phyloP scores from a whole-genome alignment of 2,888 invertebrate species.

The Serripes groenlandicus region DNA sequence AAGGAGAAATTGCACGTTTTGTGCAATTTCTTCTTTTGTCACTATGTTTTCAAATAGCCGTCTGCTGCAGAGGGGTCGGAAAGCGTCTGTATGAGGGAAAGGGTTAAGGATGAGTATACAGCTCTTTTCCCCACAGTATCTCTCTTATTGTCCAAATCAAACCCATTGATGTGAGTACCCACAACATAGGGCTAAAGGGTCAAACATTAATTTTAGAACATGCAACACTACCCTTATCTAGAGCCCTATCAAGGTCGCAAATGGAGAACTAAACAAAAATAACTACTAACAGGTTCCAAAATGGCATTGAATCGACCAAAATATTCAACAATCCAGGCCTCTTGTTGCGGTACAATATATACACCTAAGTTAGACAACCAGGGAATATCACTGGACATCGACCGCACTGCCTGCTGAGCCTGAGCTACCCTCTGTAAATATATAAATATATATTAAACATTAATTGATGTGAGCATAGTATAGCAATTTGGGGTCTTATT shows the following conservation, averaged over 20 bases:
- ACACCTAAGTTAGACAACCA: background rate
- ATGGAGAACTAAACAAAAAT: background rate
- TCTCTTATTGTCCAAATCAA: background rate
- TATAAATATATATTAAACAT: too few species aligned
- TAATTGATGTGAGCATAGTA: too few species aligned
- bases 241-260: background rate
- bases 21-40: too few species aligned
- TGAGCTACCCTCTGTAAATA: background rate
- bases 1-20: too few species aligned
- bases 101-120: background rate
- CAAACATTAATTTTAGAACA: too few species aligned
- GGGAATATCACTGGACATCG: background rate
- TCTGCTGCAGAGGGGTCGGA: too few species aligned
- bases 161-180: background rate
- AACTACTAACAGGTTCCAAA: slow-evolving; percentile 91
- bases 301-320: slow-evolving; percentile 99
- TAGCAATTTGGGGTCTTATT: too few species aligned
- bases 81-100: background rate
- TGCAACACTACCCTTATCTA: too few species aligned
- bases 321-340: slow-evolving; percentile 95
- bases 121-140: background rate
- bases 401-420: background rate
- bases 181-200: too few species aligned
- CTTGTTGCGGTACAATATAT: slow-evolving; percentile 97
- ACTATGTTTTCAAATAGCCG: too few species aligned